Conservation (phyloP, 2,113 vertebrate species). For the Irena cyanogastra region DNA sequence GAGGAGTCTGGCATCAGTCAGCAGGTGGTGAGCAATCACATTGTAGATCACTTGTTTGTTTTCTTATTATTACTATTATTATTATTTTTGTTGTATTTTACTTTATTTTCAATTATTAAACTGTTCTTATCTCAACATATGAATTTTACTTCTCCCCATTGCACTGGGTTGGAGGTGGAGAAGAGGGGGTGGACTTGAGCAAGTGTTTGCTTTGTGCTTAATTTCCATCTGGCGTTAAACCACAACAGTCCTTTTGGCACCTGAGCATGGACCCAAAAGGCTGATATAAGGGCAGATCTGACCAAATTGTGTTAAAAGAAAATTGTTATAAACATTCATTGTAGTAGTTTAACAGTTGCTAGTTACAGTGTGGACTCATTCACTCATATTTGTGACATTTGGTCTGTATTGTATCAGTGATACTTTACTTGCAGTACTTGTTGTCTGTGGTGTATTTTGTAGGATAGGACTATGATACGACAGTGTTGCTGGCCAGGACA, state of each 20-base stretch:
- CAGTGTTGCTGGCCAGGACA: neutral
- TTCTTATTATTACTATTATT: neutral
- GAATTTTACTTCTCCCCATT: neutral
- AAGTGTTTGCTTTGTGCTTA: neutral
- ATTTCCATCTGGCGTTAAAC: neutral
- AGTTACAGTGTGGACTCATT: neutral
- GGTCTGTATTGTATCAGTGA: neutral
- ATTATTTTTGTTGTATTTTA: neutral
- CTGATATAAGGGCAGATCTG: neutral
- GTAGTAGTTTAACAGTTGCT: neutral
- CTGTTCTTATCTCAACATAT: neutral
- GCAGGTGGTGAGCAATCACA: neutral
- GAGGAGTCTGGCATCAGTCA: neutral
- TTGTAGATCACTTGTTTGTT: neutral
- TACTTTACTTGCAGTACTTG: neutral
- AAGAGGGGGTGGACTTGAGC: neutral
- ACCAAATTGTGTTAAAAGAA: neutral
- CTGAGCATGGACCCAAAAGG: neutral
- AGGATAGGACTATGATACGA: neutral
- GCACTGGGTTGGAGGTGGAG: neutral
- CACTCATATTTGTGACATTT: neutral
- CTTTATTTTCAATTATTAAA: neutral
- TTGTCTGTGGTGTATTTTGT: neutral
- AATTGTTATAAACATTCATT: neutral
- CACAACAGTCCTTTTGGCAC: neutral